Percentiles rank a stretch among this genome's conserved stretches.
phyloP scores from a whole-genome alignment of 2,888 invertebrate species.

The Agapostemon virescens region DNA sequence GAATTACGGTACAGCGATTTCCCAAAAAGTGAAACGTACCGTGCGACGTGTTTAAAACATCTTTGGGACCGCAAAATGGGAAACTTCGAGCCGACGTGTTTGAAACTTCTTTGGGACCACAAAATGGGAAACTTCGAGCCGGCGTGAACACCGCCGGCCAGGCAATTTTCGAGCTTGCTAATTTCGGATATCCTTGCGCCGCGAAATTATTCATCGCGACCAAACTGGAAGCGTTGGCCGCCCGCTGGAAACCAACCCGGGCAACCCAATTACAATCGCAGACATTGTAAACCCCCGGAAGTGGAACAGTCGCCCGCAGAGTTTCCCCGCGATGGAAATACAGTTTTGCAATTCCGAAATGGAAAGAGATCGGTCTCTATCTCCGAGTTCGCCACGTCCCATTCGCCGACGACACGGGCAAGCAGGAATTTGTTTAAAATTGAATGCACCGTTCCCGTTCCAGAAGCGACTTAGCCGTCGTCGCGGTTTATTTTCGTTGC shows the following conservation, averaged over 20 bases:
- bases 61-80: too few species aligned
- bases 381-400: too few species aligned
- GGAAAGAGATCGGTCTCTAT: background rate
- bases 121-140: background rate
- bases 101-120: background rate
- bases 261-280: conserved; percentile 15
- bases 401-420: background rate
- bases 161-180: background rate
- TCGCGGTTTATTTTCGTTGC: background rate
- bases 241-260: background rate
- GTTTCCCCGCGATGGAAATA: conserved; percentile 9
- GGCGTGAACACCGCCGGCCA: background rate
- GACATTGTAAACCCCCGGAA: conserved; percentile 6
- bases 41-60: too few species aligned
- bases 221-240: background rate
- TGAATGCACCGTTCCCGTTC: background rate
- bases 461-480: background rate
- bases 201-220: conserved; percentile 5
- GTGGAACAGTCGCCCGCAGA: background rate
- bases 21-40: background rate
- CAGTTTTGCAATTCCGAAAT: conserved; percentile 16
- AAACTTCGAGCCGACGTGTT: too few species aligned
- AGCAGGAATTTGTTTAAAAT: conserved; percentile 22
- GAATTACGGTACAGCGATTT: background rate
- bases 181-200: conserved; percentile 4